Conservation (phyloP, 2,888 invertebrate genomes). For the Parnassius apollo region DNA sequence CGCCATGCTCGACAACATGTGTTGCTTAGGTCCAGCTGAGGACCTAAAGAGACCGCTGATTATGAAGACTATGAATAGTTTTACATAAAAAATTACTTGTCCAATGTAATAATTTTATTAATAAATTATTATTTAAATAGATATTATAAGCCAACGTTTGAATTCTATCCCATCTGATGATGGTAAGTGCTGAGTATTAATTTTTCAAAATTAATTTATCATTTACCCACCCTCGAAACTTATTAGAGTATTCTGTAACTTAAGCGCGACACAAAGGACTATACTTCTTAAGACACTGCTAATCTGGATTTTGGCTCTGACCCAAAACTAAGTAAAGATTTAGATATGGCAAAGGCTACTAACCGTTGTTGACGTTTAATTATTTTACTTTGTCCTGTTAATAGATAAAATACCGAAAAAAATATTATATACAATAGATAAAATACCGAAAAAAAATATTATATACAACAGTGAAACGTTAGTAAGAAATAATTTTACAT, state of each 20-base stretch:
- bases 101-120: too few relatives aligned
- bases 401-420: neutral
- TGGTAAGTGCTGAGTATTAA: conserved; percentile 33
- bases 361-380: conserved; percentile 28
- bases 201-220: conserved; percentile 30
- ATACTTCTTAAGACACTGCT: conserved; percentile 36
- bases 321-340: conserved; percentile 59
- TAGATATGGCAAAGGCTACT: conserved; percentile 44
- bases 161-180: neutral
- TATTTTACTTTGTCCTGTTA: neutral
- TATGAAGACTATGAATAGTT: too few relatives aligned
- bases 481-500: conserved; percentile 1
- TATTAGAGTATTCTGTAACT: conserved; percentile 25
- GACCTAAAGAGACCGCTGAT: too few relatives aligned
- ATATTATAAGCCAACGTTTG: neutral
- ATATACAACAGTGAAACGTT: neutral
- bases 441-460: neutral
- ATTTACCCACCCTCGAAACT: conserved; percentile 14
- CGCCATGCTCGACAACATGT: too few relatives aligned
- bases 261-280: conserved; percentile 29
- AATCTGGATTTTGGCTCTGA: conserved; percentile 61
- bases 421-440: neutral
- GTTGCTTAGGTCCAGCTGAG: too few relatives aligned
- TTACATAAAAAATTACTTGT: too few relatives aligned
- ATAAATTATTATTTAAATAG: neutral